Evolutionary conservation across 2,113 vertebrate species (phyloP), one percentile per base, ranked within the genome.

Genomic region (Polypterus bichir): DNA sequence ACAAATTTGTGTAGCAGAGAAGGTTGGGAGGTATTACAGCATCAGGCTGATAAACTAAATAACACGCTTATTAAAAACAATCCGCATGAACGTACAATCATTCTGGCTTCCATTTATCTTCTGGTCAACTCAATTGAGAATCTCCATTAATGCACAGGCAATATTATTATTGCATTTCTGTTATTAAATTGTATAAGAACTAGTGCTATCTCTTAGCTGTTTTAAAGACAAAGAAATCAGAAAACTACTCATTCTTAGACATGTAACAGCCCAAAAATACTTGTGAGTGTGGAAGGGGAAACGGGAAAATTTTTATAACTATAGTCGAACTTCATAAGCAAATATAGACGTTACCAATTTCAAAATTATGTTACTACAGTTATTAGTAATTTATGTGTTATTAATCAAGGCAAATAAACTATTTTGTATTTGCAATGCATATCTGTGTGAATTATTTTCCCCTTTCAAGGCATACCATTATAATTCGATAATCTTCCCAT

Each of bases 1-100:
- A 77, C 74, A 83, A 73, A 81, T 81, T 79, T 83, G 73, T 74
- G 70, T 73, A 68, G 65, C 72, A 73, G 73, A 70, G 65, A 62
- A 70, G 62, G 69, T 77, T 69, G 75, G 52, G 67, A 80, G 47
- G 67, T 66, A 76, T 80, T 79, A 68, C 69, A 64, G 72, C 62
- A 77, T 69, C 0, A 3, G 49, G 61, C 64, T 69, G 75, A 83
- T 77, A 66, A 81, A 73, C 76, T 81, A 84, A 83, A 79, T 76
- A 77, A 79, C 74, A 79, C 64, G 73, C 74, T 78, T 73, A 81
- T 76, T 79, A 83, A 78, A 85, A 81, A 83, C 76, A 79, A 84
- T 81, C 76, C 69, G 65, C 62, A 76, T 65, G 75, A 77, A 70
- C 54, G 61, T 59, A 70, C 64, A 73, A 72, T 79, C 74, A 78